Conservation (phyloP, 2,888 invertebrate species). For the Eulithis prunata region DNA sequence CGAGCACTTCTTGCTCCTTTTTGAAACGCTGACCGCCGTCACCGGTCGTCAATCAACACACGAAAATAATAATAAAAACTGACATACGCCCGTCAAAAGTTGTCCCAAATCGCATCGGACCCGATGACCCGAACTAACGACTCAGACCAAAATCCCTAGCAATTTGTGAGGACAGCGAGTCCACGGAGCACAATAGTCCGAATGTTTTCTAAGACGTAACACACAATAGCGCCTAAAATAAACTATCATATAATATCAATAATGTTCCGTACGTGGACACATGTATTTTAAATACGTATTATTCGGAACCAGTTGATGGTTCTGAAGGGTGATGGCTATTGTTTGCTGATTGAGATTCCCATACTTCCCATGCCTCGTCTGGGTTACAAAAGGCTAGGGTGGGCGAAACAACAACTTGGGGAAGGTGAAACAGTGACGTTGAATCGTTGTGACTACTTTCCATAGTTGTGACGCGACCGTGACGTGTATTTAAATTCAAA, state of each 20-base stretch:
- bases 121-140: slow-evolving; percentile 82
- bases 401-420: slow-evolving; percentile 49
- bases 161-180: slow-evolving; percentile 49
- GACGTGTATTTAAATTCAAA: slow-evolving; percentile 70
- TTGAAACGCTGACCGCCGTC: slow-evolving; percentile 33
- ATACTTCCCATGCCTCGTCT: slow-evolving; percentile 57
- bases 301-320: slow-evolving; percentile 79
- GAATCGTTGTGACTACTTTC: slow-evolving; percentile 76
- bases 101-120: slow-evolving; percentile 82
- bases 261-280: slow-evolving; percentile 78
- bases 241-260: slow-evolving; percentile 84
- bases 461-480: slow-evolving; percentile 70
- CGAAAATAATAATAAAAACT: slow-evolving; percentile 68
- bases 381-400: slow-evolving; percentile 52
- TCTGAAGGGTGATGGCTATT: slow-evolving; percentile 55
- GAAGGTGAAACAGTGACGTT: slow-evolving; percentile 65
- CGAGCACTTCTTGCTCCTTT: slow-evolving; percentile 18
- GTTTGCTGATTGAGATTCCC: slow-evolving; percentile 76
- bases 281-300: slow-evolving; percentile 84
- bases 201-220: slow-evolving; percentile 55
- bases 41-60: slow-evolving; percentile 71
- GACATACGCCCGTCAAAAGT: slow-evolving; percentile 79
- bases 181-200: slow-evolving; percentile 41
- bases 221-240: slow-evolving; percentile 73
- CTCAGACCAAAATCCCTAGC: slow-evolving; percentile 77